Evolutionary conservation across 1,140 invertebrate species (phyloP), one percentile per base, ranked within the genome.

Genomic region (Pinna nobilis): DNA sequence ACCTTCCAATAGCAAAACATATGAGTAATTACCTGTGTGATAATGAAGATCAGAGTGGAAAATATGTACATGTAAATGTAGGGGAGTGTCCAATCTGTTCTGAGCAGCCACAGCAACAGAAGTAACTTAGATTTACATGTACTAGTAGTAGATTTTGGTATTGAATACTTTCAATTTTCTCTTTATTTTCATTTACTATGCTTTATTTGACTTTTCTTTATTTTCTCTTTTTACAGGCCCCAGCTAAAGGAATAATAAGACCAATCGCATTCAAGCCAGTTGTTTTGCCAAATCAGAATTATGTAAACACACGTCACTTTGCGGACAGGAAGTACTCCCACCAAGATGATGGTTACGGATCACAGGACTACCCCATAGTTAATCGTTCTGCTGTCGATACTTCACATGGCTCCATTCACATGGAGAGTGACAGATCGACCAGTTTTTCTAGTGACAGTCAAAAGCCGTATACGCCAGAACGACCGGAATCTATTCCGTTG

Each of bases 221-320:
- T 71, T 61, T 70, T 75, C 60, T 79, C 49, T 77, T 25, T 51
- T 84, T 84, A 49, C 84, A 85, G 82, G 84, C 82, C 49, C 82
- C 87, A 71, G 87, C 87, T 59, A 93, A 93, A 87, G 91, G 92
- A 67, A 92, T 94, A 60, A 93, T 94, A 79, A 90, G 92, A 65
- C 94, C 94, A 74, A 94, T 94, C 71, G 94, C 94, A 65, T 94
- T 94, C 88, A 94, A 94, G 86, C 93, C 93, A 69, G 90, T 92
- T 6, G 68, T 86, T n/a, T 35, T 77, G 7, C 76, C 68, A 23
- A 75, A 72, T 32, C 68, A 71, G 15, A 77, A 74, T 23, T 64
- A 74, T 37, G 57, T 69, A 7, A 66, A 77, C 6, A 63, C 70
- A 35, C 66, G 50, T 25, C 66, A 67, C 25, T 59, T 75, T n/a